Evolutionary conservation across 2,888 invertebrate species (phyloP).

Genomic region (Dasysyrphus tricinctus): DNA sequence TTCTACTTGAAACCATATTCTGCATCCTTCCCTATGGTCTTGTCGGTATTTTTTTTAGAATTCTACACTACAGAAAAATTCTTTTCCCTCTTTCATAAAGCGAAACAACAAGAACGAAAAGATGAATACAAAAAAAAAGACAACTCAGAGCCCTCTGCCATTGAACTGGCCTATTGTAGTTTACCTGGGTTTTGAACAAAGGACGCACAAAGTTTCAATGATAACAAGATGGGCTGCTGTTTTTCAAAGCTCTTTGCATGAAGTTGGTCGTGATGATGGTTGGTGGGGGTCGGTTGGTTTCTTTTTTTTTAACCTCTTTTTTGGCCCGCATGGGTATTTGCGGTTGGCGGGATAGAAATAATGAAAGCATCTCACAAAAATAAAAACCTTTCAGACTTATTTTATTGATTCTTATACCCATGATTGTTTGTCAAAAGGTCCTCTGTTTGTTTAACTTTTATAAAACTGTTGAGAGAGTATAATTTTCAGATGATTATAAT

Average conservation of each 20-base stretch:
- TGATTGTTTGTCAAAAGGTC: slow-evolving; percentile 19
- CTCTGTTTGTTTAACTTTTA: slow-evolving; percentile 17
- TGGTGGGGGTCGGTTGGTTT: background rate
- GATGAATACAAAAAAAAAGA: slow-evolving; percentile 47
- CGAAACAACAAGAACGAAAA: slow-evolving; percentile 49
- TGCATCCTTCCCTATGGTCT: slow-evolving; percentile 63
- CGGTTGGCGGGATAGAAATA: slow-evolving; percentile 9
- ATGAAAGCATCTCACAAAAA: background rate
- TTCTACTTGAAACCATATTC: slow-evolving; percentile 62
- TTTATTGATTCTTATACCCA: slow-evolving; percentile 9
- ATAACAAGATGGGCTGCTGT: slow-evolving; percentile 51
- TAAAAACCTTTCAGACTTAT: slow-evolving; percentile 21
- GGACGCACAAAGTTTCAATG: slow-evolving; percentile 52
- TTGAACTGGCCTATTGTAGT: slow-evolving; percentile 60
- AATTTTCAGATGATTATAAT: slow-evolving; percentile 19
- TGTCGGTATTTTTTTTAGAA: slow-evolving; percentile 53
- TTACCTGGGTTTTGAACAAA: slow-evolving; percentile 56
- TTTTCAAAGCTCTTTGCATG: slow-evolving; percentile 27
- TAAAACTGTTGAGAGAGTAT: slow-evolving; percentile 13
- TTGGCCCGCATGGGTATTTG: slow-evolving; percentile 7
- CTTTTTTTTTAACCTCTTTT: slow-evolving; percentile 11
- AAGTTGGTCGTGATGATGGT: background rate
- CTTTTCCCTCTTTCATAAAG: slow-evolving; percentile 35
- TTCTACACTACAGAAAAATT: slow-evolving; percentile 32
- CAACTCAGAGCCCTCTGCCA: slow-evolving; percentile 49